These are phyloP conservation scores for Albula glossodonta DNA, from an alignment of 2,113 vertebrate species.

Conservation along the genomic window DNA sequence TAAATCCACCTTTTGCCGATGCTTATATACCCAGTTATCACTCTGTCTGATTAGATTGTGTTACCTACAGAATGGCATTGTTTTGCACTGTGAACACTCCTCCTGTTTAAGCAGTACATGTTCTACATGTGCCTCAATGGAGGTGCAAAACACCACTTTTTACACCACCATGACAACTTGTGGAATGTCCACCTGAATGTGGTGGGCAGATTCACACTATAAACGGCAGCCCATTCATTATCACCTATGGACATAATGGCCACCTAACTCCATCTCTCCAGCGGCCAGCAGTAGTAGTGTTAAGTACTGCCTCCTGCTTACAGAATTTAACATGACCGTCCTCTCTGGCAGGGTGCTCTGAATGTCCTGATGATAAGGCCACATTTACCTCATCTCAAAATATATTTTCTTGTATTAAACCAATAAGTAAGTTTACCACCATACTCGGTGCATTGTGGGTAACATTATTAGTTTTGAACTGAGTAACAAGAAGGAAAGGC, in stretches of 20 bases:
- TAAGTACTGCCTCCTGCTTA: neutral
- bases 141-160: too few relatives aligned
- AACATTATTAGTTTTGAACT: neutral
- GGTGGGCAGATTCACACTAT: conserved; percentile 6
- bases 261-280: neutral
- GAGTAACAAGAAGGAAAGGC: neutral
- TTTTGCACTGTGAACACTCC: too few relatives aligned
- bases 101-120: neutral
- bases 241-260: neutral
- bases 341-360: too few relatives aligned
- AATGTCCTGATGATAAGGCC: too few relatives aligned
- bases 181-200: neutral
- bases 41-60: conserved; percentile 25
- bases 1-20: conserved; percentile 5
- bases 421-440: too few relatives aligned
- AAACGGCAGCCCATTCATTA: neutral
- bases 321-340: too few relatives aligned
- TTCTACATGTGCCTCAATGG: too few relatives aligned
- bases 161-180: neutral
- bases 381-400: too few relatives aligned
- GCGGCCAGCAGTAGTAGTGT: neutral
- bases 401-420: too few relatives aligned
- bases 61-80: too few relatives aligned
- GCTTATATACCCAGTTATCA: conserved; percentile 26
- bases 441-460: neutral